Base-by-base conservation (phyloP, 2,113 vertebrate genomes). In the Coptodon rendalli region DNA sequence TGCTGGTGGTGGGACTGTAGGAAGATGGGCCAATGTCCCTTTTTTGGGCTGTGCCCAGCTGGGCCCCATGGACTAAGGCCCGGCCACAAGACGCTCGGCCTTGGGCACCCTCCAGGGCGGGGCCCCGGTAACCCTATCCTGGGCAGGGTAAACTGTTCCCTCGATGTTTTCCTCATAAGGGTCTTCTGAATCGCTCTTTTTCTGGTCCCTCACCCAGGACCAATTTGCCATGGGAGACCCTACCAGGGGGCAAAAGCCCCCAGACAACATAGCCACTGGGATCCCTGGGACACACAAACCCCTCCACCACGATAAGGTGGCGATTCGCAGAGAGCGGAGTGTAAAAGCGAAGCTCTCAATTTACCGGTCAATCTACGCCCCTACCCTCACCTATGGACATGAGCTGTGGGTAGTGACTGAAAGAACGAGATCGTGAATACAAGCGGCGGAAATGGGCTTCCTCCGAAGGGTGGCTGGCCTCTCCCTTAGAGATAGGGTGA, bases 401-500 rank as follows among this genome's bases (percentile, higher is more conserved):
- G 54, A 57, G 22, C 4, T 57, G 22, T 57, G 22, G 54, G 54
- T 0, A 27, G 54, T 57, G 22, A 57, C 54, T 4, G 2, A 57
- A 57, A 27, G 54, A 57, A 57, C 12, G 12, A 27, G 54, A 57
- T 57, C 0, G 2, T 1, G 0, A 5, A 57, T 57, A 27, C 54
- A 57, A 27, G 54, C 1, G n/a, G n/a, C n/a, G n/a, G n/a, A n/a
- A n/a, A n/a, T n/a, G n/a, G n/a, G n/a, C n/a, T n/a, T n/a, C n/a
- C n/a, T n/a, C n/a, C n/a, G n/a, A n/a, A n/a, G n/a, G n/a, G n/a
- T n/a, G n/a, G n/a, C n/a, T n/a, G n/a, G n/a, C n/a, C n/a, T n/a
- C n/a, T n/a, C n/a, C n/a, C n/a, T n/a, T n/a, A n/a, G n/a, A n/a
- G n/a, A n/a, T n/a, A n/a, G n/a, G n/a, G n/a, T n/a, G n/a, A n/a